Evolutionary conservation across 1,140 invertebrate genomes (phyloP).

Genomic region (Berghia stephanieae): DNA sequence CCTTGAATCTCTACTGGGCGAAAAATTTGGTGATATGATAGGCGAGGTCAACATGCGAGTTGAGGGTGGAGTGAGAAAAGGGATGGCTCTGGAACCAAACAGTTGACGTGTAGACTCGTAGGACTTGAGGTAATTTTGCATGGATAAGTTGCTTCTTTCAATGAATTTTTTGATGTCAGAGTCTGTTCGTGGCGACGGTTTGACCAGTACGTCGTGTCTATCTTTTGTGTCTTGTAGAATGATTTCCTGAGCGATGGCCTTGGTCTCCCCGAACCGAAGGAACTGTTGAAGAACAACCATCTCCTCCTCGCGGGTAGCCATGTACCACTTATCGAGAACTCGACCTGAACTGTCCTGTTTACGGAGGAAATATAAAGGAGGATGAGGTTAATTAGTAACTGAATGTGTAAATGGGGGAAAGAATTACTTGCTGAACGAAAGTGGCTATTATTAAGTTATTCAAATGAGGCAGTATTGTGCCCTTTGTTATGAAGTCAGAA

Average conservation of each 20-base stretch:
- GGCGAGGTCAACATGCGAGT: constrained; percentile 49
- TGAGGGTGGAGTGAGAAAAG: constrained; percentile 46
- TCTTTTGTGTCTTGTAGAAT: constrained; percentile 74
- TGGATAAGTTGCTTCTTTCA: constrained; percentile 66
- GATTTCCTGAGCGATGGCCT: constrained; percentile 82
- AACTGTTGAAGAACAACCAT: constrained; percentile 87
- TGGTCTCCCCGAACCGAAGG: constrained; percentile 83
- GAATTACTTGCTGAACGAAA: too few relatives aligned
- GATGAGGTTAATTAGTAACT: too few relatives aligned
- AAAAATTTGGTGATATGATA: constrained; percentile 47
- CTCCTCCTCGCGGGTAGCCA: constrained; percentile 85
- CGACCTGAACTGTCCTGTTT: constrained; percentile 72
- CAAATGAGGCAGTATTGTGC: too few relatives aligned
- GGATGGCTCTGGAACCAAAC: constrained; percentile 53
- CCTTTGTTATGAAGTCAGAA: too few relatives aligned
- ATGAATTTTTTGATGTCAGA: constrained; percentile 73
- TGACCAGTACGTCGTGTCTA: constrained; percentile 58
- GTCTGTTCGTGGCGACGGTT: constrained; percentile 63
- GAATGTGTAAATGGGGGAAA: too few relatives aligned
- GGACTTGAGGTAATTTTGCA: constrained; percentile 61
- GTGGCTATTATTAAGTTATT: too few relatives aligned
- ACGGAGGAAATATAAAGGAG: too few relatives aligned
- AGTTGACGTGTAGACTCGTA: constrained; percentile 51
- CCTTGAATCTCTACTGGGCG: constrained; percentile 37
- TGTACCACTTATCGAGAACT: constrained; percentile 83